Percentiles rank a stretch among this genome's conserved stretches.
Evolutionary conservation across 1,140 invertebrate species (phyloP).

Genomic region (Aphelenchoides fujianensis): DNA sequence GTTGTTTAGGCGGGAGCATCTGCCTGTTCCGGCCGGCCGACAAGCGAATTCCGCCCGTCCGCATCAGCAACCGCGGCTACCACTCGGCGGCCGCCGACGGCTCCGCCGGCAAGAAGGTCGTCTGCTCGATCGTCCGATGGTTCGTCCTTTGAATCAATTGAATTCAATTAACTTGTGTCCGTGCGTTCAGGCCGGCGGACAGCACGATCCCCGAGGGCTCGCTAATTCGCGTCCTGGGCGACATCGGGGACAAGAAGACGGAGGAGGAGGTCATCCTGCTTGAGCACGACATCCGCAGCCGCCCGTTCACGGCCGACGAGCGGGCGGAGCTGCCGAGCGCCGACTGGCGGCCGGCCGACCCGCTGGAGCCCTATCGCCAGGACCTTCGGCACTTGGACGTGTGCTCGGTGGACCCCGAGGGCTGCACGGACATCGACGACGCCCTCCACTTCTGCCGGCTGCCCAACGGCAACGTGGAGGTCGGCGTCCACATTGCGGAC

Average conservation of each 20-base stretch:
- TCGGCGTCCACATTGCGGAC: slow-evolving; percentile 88
- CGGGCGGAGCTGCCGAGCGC: slow-evolving; percentile 82
- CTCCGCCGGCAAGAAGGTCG: slow-evolving; percentile 68
- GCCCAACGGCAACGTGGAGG: slow-evolving; percentile 75
- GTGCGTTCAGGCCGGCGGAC: too few species aligned
- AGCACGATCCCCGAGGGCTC: slow-evolving; percentile 74
- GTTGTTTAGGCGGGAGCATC: slow-evolving; percentile 68
- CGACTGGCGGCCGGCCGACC: slow-evolving; percentile 75
- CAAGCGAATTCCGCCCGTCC: slow-evolving; percentile 80
- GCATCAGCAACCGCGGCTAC: slow-evolving; percentile 85
- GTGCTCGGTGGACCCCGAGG: slow-evolving; percentile 95
- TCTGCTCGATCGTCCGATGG: slow-evolving; percentile 75
- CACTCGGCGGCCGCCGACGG: slow-evolving; percentile 75
- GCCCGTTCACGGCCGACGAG: slow-evolving; percentile 87
- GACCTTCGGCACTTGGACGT: slow-evolving; percentile 73
- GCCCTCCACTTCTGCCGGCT: slow-evolving; percentile 83
- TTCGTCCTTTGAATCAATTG: too few species aligned
- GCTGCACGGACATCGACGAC: slow-evolving; percentile 99
- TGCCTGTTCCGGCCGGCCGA: slow-evolving; percentile 87
- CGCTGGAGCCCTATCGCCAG: slow-evolving; percentile 31
- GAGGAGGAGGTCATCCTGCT: slow-evolving; percentile 70
- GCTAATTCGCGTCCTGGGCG: slow-evolving; percentile 83
- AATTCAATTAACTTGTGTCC: too few species aligned
- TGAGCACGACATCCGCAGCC: slow-evolving; percentile 94
- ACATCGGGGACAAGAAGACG: slow-evolving; percentile 71